Evolutionary conservation across 2,888 invertebrate species (phyloP).

Genomic region (Pyrgus malvae): DNA sequence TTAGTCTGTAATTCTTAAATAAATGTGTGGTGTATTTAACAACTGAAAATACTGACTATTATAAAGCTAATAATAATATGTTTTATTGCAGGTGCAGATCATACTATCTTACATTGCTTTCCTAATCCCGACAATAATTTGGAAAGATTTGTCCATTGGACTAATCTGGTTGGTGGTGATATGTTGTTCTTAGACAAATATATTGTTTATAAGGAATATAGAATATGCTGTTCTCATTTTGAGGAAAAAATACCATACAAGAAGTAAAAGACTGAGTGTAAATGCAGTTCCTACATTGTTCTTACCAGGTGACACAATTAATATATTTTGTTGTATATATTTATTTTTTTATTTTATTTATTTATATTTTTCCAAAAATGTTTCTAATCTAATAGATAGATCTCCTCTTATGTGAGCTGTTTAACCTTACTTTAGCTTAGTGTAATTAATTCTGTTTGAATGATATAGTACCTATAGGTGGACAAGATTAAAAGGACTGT

Average conservation of each 20-base stretch:
- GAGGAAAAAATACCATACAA: conserved; percentile 2
- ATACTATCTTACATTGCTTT: neutral
- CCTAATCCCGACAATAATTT: neutral
- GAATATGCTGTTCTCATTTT: conserved; percentile 2
- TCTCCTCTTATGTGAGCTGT: no score
- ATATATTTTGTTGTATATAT: no score
- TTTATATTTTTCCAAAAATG: no score
- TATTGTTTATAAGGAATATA: neutral
- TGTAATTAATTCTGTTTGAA: no score
- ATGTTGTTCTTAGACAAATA: neutral
- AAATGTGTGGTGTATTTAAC: no score
- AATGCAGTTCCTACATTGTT: conserved; percentile 1
- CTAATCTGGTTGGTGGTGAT: neutral
- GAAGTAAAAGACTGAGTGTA: conserved; percentile 5
- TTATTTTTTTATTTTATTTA: no score
- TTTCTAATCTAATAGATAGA: no score
- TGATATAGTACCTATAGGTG: no score
- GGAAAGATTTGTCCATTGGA: neutral
- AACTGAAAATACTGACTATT: neutral
- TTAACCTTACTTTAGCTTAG: no score
- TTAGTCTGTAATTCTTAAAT: no score
- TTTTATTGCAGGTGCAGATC: neutral
- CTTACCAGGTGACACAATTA: conserved; percentile 5
- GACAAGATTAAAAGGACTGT: no score
- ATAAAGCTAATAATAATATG: neutral